Evolutionary conservation across 2,888 invertebrate genomes (phyloP).

Genomic region (Agonopterix arenella): DNA sequence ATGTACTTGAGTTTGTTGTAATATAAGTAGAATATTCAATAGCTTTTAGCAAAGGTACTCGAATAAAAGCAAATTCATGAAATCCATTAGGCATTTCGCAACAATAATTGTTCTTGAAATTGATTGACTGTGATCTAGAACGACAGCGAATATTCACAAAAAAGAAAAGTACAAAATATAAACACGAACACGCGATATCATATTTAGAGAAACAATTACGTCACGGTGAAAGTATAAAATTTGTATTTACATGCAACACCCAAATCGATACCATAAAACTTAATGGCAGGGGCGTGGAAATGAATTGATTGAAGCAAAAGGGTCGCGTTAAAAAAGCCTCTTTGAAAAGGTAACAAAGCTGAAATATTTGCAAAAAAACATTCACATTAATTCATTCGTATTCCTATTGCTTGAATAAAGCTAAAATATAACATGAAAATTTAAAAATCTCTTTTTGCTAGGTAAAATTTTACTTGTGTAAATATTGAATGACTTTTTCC

Average conservation of each 20-base stretch:
- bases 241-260: conserved; percentile 7
- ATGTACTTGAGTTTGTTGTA: no score
- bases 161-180: neutral
- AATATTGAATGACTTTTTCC: conserved; percentile 10
- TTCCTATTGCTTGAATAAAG: no score
- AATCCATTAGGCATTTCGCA: neutral
- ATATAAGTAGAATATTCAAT: neutral
- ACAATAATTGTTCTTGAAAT: neutral
- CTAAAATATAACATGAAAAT: no score
- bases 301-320: conserved; percentile 7
- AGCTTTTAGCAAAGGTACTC: neutral
- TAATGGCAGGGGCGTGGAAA: neutral
- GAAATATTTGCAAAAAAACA: no score
- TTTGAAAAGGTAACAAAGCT: no score
- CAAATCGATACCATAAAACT: neutral
- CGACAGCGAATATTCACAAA: neutral
- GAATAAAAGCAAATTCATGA: neutral
- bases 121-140: neutral
- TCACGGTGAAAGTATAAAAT: conserved; percentile 5
- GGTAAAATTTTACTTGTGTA: neutral
- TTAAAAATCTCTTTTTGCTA: no score
- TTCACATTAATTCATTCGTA: no score
- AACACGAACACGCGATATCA: conserved; percentile 36
- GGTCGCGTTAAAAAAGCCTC: neutral
- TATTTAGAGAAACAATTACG: conserved; percentile 52